Conservation (phyloP, 2,113 vertebrate genomes). For the Myxocyprinus asiaticus region DNA sequence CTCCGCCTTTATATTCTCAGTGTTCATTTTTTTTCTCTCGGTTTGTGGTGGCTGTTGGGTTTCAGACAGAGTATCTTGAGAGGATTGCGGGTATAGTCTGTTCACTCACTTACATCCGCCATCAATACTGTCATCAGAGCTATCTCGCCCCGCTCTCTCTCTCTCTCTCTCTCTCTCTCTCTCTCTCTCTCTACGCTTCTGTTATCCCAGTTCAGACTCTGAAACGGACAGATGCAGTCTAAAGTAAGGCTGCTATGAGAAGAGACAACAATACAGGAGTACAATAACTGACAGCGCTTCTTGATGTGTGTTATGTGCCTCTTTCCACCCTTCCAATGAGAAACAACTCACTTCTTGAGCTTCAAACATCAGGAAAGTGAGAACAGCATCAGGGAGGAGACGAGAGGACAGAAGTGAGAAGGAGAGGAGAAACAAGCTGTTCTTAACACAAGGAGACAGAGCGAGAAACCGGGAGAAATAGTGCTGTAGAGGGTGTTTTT, state of each 20-base stretch:
- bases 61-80: conserved; percentile 5
- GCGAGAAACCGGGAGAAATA: conserved; percentile 37
- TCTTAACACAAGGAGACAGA: conserved; percentile 61
- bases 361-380: conserved; percentile 14
- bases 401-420: conserved; percentile 56
- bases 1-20: background rate
- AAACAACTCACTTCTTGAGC: background rate
- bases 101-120: conserved; percentile 33
- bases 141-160: conserved; percentile 6
- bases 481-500: conserved; percentile 19
- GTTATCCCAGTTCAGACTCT: conserved; percentile 28
- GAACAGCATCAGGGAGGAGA: background rate
- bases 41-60: conserved; percentile 1
- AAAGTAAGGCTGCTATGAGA: conserved; percentile 27
- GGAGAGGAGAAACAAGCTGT: conserved; percentile 57
- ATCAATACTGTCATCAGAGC: conserved; percentile 37
- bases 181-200: conserved; percentile 22
- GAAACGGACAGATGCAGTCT: conserved; percentile 2
- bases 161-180: conserved; percentile 16
- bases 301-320: background rate
- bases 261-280: conserved; percentile 3
- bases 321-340: background rate
- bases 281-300: background rate
- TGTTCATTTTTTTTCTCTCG: background rate
- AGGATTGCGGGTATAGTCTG: conserved; percentile 23